A percentile compares a stretch with the other conserved stretches of the same genome.
These are phyloP conservation scores for Sitophilus oryzae DNA, from an alignment of 1,140 invertebrate genomes.

Conservation along the genomic window DNA sequence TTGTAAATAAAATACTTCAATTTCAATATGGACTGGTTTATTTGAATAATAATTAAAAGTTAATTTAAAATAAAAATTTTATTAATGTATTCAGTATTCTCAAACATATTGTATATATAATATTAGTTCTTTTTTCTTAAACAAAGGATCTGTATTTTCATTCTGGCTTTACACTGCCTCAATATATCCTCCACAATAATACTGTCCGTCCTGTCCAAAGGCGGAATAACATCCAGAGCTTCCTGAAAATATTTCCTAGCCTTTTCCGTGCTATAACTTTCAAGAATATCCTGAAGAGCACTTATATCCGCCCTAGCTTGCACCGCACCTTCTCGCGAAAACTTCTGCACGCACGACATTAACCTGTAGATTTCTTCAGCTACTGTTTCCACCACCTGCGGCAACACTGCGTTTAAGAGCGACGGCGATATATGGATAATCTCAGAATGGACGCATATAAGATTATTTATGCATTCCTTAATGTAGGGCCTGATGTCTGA, in stretches of 20 bases:
- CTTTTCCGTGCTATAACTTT: constrained; percentile 49
- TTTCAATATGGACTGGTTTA: too few species aligned
- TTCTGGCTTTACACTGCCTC: constrained; percentile 34
- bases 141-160: constrained; percentile 40
- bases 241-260: constrained; percentile 57
- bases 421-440: constrained; percentile 78
- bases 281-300: constrained; percentile 52
- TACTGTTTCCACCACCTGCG: constrained; percentile 82
- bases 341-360: constrained; percentile 71
- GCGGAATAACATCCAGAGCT: constrained; percentile 55
- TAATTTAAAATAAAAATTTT: too few species aligned
- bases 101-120: too few species aligned
- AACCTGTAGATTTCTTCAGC: constrained; percentile 84
- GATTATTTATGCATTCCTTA: constrained; percentile 86
- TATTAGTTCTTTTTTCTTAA: constrained; percentile 30
- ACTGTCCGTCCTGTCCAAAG: constrained; percentile 46
- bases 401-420: constrained; percentile 68
- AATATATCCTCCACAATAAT: constrained; percentile 40
- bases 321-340: constrained; percentile 59
- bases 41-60: too few species aligned
- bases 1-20: too few species aligned
- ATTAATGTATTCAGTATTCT: too few species aligned
- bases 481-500: constrained; percentile 81
- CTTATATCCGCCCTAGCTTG: constrained; percentile 62
- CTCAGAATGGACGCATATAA: constrained; percentile 89